Evolutionary conservation across 2,888 invertebrate genomes (phyloP), one percentile per base, ranked within the genome.

Genomic region (Zhuqinia jingwanae): DNA sequence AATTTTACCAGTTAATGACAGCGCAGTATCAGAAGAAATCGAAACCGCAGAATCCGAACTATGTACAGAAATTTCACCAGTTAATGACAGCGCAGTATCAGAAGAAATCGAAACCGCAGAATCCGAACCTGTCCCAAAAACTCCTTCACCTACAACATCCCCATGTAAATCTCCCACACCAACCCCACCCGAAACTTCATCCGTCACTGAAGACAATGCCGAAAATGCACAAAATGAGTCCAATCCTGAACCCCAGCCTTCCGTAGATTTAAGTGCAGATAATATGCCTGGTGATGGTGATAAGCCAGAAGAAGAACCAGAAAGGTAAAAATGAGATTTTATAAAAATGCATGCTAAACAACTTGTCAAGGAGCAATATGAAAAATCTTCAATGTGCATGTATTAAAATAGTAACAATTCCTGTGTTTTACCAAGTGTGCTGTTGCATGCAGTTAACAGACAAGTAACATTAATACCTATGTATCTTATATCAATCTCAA

Each of bases 241-340:
- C 15, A 13, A 36, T 3, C 56, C 58, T 42, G 58, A 56, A 53
- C 53, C 53, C 13, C 42, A 76, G 22, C 30, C 68, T 45, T 13
- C 30, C 5, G 10, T 27, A 36, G 53, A 58, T 10, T 10, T 42
- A 58, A 17, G 36, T n/a, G 2, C 36, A 65, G 60, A 63, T 11
- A 47, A 63, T 63, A 78, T 11, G 15, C 45, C 63, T 36, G 36
- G n/a, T n/a, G n/a, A 36, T 36, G 8, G 5, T 36, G 60, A 27
- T 53, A 17, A 78, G 15, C 27, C 45, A 8, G 45, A 63, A 8
- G 22, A 47, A 78, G 25, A 78, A 25, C 2, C 78, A 25, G 78
- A 78, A 78, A 78, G 78, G 76, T 77, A 77, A 77, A 42, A 45
- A 22, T 22, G 10, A n/a, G 15, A 50, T 50, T n/a, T 15, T 11